Base-by-base conservation (phyloP, 2,797 vertebrate genomes). In the Scolopax bukidnonensis region DNA sequence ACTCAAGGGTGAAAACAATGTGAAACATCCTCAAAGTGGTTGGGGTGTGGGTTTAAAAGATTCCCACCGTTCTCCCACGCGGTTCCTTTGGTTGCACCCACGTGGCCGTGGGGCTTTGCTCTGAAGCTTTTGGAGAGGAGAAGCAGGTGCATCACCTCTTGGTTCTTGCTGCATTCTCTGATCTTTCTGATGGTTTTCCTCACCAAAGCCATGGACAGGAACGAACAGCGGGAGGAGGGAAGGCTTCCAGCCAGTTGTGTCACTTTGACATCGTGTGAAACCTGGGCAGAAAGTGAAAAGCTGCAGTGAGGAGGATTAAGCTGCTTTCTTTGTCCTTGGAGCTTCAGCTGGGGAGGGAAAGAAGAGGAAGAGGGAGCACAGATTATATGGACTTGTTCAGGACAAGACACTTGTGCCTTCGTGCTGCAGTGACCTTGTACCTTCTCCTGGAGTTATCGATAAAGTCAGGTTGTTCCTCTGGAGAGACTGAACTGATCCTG, bases 11-110 rank as follows among this genome's bases (percentile, higher is more conserved):
- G 87, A 95, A 65, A 4, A 33, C 86, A 92, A 92, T 4, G 33
- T 54, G 87, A 96, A 96, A 82, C 78, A 78, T 60, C 54, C 94
- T 93, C 87, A 84, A 92, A 95, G 89, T 4, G 0, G 33, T 59
- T 1, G 3, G 51, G 10, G n/a, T 32, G 17, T 30, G 2, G 1
- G 43, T 51, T 63, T 57, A 5, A 68, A 77, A 13, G 23, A 0
- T 50, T 51, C 51, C 61, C 84, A 45, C 16, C 1, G 1, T 82
- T 59, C 43, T 80, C 57, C 75, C n/a, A 84, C 69, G 14, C 38
- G 0, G 2, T 87, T 89, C 18, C 91, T 92, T 48, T 75, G 84
- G 87, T 78, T 56, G 77, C 69, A 50, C 6, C 40, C 13, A 28
- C 2, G 1, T 75, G 74, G 43, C 84, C 1, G 3, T 43, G 38